phyloP scores from a whole-genome alignment of 1,140 invertebrate genomes.

The Drosophila mayri region DNA sequence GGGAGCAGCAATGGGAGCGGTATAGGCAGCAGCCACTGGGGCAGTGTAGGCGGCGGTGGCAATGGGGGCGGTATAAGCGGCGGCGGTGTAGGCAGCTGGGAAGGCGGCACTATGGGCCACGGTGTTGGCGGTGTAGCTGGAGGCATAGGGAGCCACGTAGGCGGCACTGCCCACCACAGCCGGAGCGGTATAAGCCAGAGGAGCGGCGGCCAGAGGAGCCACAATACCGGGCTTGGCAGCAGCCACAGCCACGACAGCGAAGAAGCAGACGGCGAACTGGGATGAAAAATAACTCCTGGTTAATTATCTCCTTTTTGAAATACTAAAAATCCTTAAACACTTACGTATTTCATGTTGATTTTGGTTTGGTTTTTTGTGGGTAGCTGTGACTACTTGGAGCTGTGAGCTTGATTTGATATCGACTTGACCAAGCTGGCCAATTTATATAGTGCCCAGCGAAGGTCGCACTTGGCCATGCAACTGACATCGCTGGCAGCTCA shows the following conservation, averaged over 20 bases:
- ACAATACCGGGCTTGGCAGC: slow-evolving; percentile 73
- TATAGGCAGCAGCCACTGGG: slow-evolving; percentile 66
- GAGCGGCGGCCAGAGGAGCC: slow-evolving; percentile 63
- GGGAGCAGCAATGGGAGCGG: slow-evolving; percentile 64
- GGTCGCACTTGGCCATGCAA: slow-evolving; percentile 70
- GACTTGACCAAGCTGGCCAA: slow-evolving; percentile 9
- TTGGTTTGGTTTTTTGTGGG: slow-evolving; percentile 21
- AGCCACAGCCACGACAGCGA: slow-evolving; percentile 76
- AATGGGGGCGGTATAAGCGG: slow-evolving; percentile 49
- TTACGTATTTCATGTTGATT: slow-evolving; percentile 83
- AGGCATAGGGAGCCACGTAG: slow-evolving; percentile 86
- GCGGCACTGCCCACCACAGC: slow-evolving; percentile 84
- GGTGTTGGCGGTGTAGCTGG: slow-evolving; percentile 71
- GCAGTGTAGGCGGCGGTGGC: slow-evolving; percentile 55
- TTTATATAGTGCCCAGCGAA: slow-evolving; percentile 62
- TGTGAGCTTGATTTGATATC: slow-evolving; percentile 69
- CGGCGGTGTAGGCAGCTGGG: slow-evolving; percentile 73
- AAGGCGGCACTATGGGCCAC: slow-evolving; percentile 77
- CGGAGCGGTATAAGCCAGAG: slow-evolving; percentile 75
- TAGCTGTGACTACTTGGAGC: slow-evolving; percentile 62
- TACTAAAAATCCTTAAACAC: slow-evolving; percentile 11
- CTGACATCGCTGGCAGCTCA: slow-evolving; percentile 45
- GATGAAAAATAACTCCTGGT: not conserved
- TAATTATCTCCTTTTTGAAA: not conserved
- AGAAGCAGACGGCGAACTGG: slow-evolving; percentile 78